Base-by-base conservation (phyloP, 2,113 vertebrate genomes). In the Abramis brama region DNA sequence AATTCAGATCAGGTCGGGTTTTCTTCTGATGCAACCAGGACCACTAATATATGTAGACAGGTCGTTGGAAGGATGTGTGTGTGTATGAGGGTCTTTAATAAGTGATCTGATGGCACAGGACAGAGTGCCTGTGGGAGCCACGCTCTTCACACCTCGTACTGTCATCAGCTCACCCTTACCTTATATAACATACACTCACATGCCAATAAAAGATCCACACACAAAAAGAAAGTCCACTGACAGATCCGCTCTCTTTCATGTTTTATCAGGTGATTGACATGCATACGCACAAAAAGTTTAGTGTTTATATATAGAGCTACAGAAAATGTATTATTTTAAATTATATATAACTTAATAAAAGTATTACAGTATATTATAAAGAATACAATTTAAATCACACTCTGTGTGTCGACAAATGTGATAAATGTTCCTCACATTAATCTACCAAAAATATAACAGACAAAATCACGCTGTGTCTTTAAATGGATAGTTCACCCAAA, bases 81-180 rank as follows among this genome's bases (percentile, higher is more conserved):
- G 60, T 45, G 82, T 57, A 21, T 79, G 80, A 57, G 79, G 39
- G 71, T 36, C 43, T 73, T 86, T 62, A 86, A 76, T 66, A 64
- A 73, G 73, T 82, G 85, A 86, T 76, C 85, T 86, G 79, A 86
- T 86, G 19, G 59, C 70, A 57, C 21, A 57, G 79, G 79, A 86
- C 85, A 68, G 71, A 81, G 64, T 12, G 52, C 66, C 77, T 47
- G 77, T 83, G 81, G 81, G 68, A 83, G 47, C 13, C 33, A 60
- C n/a, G 27, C 55, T 60, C 71, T 86, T 75, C 59, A 86, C 70
- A 86, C 85, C 85, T 81, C 79, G 39, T 50, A 60, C 78, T 71
- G 70, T 75, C 81, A 86, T 81, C 66, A 60, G 19, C 57, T 82
- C 85, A 82, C 43, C 47, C 57, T 75, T 74, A 36, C 68, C 70